Percentiles rank a stretch among this genome's conserved stretches.
Evolutionary conservation across 2,888 invertebrate genomes (phyloP).

Genomic region (Limenitis camilla): DNA sequence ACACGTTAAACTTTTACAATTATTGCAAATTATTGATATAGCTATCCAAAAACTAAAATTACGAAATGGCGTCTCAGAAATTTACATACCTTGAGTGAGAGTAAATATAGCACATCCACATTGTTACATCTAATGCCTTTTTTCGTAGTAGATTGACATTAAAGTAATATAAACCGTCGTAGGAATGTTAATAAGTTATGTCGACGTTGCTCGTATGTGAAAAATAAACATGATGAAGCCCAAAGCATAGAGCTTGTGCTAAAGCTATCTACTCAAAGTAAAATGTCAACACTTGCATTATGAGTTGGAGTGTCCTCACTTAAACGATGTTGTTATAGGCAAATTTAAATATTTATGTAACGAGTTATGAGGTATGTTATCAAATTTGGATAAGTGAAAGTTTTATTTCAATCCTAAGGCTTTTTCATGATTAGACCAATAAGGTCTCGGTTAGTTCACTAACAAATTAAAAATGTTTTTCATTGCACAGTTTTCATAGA

Average conservation of each 20-base stretch:
- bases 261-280: constrained; percentile 62
- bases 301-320: constrained; percentile 49
- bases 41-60: too few species aligned
- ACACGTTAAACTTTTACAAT: too few species aligned
- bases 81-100: constrained; percentile 20
- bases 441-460: too few species aligned
- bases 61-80: not conserved
- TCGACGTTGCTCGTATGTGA: constrained; percentile 57
- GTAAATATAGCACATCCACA: constrained; percentile 39
- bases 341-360: constrained; percentile 11
- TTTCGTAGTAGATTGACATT: constrained; percentile 28
- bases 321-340: constrained; percentile 35
- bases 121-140: constrained; percentile 10
- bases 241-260: constrained; percentile 59
- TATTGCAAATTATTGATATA: too few species aligned
- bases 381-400: not conserved
- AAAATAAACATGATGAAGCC: constrained; percentile 54
- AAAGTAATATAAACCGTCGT: constrained; percentile 38
- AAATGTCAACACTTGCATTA: constrained; percentile 62
- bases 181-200: constrained; percentile 50
- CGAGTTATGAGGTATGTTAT: constrained; percentile 1
- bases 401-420: too few species aligned
- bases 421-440: too few species aligned
- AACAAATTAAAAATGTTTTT: too few species aligned
- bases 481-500: too few species aligned